These are phyloP conservation scores for Volucella zonaria DNA, from an alignment of 2,888 invertebrate genomes.

Conservation along the genomic window DNA sequence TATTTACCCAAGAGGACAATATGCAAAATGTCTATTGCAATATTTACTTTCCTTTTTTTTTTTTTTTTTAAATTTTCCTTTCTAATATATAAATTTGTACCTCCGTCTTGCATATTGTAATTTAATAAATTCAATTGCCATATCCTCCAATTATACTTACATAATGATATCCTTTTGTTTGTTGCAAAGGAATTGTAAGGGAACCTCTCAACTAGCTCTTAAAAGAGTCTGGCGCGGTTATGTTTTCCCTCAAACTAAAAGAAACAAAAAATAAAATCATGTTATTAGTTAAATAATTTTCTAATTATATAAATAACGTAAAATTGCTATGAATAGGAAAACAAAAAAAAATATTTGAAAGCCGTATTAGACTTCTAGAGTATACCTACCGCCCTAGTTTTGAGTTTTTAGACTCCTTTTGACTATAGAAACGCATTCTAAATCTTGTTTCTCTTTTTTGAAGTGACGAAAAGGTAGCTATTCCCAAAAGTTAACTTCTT, in stretches of 20 bases:
- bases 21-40: slow-evolving; percentile 21
- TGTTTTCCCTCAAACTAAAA: slow-evolving; percentile 69
- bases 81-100: neutral
- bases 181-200: slow-evolving; percentile 68
- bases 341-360: no score
- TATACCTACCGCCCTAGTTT: no score
- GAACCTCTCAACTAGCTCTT: slow-evolving; percentile 71
- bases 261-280: neutral
- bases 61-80: neutral
- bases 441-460: no score
- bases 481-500: no score
- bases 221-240: slow-evolving; percentile 65
- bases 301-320: neutral
- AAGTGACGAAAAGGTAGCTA: no score
- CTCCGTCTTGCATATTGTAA: slow-evolving; percentile 29
- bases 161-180: slow-evolving; percentile 66
- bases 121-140: neutral
- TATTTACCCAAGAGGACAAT: slow-evolving; percentile 11
- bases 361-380: no score
- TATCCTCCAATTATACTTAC: slow-evolving; percentile 48
- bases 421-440: no score
- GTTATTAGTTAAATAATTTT: neutral
- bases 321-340: no score
- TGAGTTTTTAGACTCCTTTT: no score
- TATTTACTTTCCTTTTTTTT: neutral